phyloP scores from a whole-genome alignment of 2,888 invertebrate species.

The Caenorhabditis afra region DNA sequence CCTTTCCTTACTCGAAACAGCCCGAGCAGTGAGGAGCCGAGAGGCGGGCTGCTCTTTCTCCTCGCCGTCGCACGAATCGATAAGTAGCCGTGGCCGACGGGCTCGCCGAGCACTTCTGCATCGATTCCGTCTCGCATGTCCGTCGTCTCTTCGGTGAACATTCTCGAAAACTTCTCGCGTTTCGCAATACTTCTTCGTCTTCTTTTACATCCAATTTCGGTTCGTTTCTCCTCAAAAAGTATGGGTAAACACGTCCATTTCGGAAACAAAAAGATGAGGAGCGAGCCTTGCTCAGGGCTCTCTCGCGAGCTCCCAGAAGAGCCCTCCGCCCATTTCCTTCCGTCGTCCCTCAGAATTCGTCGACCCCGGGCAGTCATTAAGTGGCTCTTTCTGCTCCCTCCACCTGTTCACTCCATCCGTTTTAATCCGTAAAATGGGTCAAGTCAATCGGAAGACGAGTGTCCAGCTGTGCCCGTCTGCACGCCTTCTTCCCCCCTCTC shows the following conservation, averaged over 20 bases:
- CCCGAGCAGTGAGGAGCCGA: too few relatives aligned
- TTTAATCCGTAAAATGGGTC: slow-evolving; percentile 45
- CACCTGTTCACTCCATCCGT: slow-evolving; percentile 4
- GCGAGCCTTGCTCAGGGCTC: too few relatives aligned
- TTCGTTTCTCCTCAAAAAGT: slow-evolving; percentile 20
- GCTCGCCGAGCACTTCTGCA: slow-evolving; percentile 35
- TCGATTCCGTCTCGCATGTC: slow-evolving; percentile 42
- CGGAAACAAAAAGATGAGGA: slow-evolving; percentile 5
- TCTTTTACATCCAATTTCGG: slow-evolving; percentile 28
- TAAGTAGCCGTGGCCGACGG: slow-evolving; percentile 41
- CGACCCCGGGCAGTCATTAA: too few relatives aligned
- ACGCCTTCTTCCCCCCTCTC: slow-evolving; percentile 11
- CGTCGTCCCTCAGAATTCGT: too few relatives aligned
- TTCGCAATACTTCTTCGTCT: slow-evolving; percentile 44
- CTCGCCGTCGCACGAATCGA: slow-evolving; percentile 15
- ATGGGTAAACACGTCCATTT: slow-evolving; percentile 18
- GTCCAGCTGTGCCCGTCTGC: slow-evolving; percentile 40
- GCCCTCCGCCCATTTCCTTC: too few relatives aligned
- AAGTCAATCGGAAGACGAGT: slow-evolving; percentile 25
- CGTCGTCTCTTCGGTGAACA: slow-evolving; percentile 23
- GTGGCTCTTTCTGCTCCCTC: slow-evolving; percentile 1
- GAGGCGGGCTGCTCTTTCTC: too few relatives aligned
- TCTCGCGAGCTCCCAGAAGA: too few relatives aligned
- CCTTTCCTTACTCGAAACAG: slow-evolving; percentile 2
- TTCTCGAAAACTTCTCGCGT: slow-evolving; percentile 44